Percentiles rank a stretch among this genome's conserved stretches.
Conservation (phyloP, 2,888 invertebrate genomes). For the Dexiosoma caninum region DNA sequence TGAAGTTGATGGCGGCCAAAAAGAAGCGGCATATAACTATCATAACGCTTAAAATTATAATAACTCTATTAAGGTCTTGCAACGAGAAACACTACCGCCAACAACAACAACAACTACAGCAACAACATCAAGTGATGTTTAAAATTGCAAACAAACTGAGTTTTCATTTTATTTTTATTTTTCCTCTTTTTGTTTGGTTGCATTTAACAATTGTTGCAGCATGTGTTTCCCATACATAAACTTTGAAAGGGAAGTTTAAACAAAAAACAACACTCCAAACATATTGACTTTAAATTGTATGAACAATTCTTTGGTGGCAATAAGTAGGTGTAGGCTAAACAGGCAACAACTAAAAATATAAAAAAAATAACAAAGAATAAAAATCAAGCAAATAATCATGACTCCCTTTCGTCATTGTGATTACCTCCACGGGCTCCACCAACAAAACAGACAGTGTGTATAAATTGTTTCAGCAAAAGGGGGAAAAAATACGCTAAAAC, state of each 20-base stretch:
- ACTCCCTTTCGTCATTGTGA: constrained; percentile 42
- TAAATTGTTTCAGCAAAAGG: neutral
- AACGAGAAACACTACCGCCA: constrained; percentile 46
- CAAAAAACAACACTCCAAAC: too few relatives aligned
- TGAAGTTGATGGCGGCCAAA: constrained; percentile 47
- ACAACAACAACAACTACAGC: constrained; percentile 28
- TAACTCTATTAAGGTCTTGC: constrained; percentile 72
- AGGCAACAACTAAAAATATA: neutral
- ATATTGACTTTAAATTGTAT: constrained; percentile 14
- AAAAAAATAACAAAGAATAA: neutral
- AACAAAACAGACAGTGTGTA: neutral
- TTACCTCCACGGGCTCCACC: neutral
- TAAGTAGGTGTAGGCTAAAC: constrained; percentile 58
- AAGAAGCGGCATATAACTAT: constrained; percentile 65
- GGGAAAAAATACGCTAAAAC: neutral
- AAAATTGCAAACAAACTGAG: constrained; percentile 53
- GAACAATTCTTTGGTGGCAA: constrained; percentile 53
- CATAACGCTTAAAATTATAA: constrained; percentile 76
- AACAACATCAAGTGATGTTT: constrained; percentile 58
- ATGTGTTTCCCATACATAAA: constrained; percentile 58
- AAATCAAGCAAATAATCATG: constrained; percentile 25
- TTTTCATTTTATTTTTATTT: neutral
- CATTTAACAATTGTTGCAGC: constrained; percentile 54
- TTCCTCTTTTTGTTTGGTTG: neutral
- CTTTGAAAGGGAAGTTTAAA: constrained; percentile 42